Evolutionary conservation across 1,140 invertebrate species (phyloP).

Genomic region (Tribolium castaneum): DNA sequence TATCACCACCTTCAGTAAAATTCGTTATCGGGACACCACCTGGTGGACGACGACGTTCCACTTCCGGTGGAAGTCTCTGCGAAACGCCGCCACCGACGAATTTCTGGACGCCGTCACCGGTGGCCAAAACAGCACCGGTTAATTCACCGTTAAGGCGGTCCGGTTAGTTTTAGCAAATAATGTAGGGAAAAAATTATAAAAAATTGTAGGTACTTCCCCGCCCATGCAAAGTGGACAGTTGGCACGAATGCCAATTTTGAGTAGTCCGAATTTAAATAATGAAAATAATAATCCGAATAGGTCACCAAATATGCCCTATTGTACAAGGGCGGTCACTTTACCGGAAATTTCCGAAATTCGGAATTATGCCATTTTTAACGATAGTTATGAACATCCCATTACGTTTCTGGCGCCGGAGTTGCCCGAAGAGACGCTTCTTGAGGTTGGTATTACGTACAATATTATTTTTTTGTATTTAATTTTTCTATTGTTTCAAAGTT

Average conservation of each 20-base stretch:
- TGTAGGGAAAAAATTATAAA: no score
- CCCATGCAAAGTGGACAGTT: conserved; percentile 74
- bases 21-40: conserved; percentile 93
- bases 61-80: conserved; percentile 73
- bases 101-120: conserved; percentile 83
- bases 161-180: conserved; percentile 42
- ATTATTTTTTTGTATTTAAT: no score
- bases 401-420: conserved; percentile 91
- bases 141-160: conserved; percentile 80
- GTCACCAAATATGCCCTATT: conserved; percentile 73
- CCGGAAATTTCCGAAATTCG: conserved; percentile 80
- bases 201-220: conserved; percentile 73
- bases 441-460: conserved; percentile 67
- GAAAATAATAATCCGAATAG: conserved; percentile 72
- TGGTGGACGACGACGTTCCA: conserved; percentile 73
- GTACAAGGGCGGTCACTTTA: conserved; percentile 78
- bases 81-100: conserved; percentile 83
- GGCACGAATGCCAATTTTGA: conserved; percentile 70
- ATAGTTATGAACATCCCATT: conserved; percentile 71
- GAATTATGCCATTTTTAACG: conserved; percentile 69
- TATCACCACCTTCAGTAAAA: conserved; percentile 91
- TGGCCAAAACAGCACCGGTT: conserved; percentile 69
- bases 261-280: conserved; percentile 66
- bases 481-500: no score
- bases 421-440: conserved; percentile 94